A percentile compares a stretch with the other conserved stretches of the same genome.
Evolutionary conservation across 2,888 invertebrate species (phyloP).

Genomic region (Dromius quadrimaculatus): DNA sequence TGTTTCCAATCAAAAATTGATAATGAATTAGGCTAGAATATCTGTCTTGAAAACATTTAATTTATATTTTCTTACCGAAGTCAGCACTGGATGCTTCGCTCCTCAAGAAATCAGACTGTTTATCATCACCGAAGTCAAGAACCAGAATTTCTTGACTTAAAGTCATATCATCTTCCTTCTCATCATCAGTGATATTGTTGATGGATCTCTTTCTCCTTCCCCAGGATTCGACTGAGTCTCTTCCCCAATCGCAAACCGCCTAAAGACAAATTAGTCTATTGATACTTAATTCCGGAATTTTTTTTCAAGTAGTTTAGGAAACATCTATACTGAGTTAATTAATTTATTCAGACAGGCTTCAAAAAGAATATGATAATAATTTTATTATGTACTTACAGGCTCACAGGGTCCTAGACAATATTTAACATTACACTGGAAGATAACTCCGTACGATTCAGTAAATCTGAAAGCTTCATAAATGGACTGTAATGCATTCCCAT

Average conservation of each 20-base stretch:
- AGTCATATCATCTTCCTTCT: slow-evolving; percentile 87
- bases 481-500: slow-evolving; percentile 90
- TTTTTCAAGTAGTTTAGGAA: no score
- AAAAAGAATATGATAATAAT: slow-evolving; percentile 5
- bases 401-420: slow-evolving; percentile 96
- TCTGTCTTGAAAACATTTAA: neutral
- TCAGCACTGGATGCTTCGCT: slow-evolving; percentile 81
- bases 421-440: slow-evolving; percentile 97
- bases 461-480: slow-evolving; percentile 95
- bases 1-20: no score
- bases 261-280: slow-evolving; percentile 60
- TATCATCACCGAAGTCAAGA: slow-evolving; percentile 91
- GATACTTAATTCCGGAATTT: no score
- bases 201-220: slow-evolving; percentile 88
- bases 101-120: slow-evolving; percentile 84
- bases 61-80: slow-evolving; percentile 70
- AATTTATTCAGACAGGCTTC: no score
- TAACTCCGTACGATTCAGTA: slow-evolving; percentile 95
- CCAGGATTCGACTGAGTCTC: slow-evolving; percentile 91
- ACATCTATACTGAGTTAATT: no score
- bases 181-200: slow-evolving; percentile 74
- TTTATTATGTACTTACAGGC: slow-evolving; percentile 74
- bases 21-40: no score
- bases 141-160: slow-evolving; percentile 94
- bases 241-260: slow-evolving; percentile 93